Evolutionary conservation across 35 echinoderm and acorn worm species (phyloP).

Genomic region (Hemicentrotus pulcherrimus): DNA sequence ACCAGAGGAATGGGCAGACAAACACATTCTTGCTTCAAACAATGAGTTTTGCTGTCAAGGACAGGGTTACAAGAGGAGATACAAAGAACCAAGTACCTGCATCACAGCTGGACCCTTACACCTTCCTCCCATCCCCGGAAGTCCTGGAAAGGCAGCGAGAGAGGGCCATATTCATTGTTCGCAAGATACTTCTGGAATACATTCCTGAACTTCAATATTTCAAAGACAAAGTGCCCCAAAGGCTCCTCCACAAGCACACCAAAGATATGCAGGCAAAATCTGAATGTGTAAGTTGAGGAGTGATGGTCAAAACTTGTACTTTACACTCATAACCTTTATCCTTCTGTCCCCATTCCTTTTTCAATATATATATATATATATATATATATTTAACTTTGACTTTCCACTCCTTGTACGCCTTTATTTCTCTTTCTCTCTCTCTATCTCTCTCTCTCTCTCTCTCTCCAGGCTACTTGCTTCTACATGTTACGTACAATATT

Average conservation of each 20-base stretch:
- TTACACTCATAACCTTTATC: no score
- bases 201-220: neutral
- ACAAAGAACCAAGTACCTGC: conserved; percentile 18
- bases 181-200: neutral
- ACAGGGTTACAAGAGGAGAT: neutral
- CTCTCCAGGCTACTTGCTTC: no score
- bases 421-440: no score
- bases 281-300: conserved; percentile 27
- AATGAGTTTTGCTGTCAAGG: conserved; percentile 15
- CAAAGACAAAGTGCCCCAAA: neutral
- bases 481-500: no score
- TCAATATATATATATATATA: no score
- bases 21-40: neutral
- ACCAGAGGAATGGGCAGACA: conserved; percentile 6
- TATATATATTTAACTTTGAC: no score
- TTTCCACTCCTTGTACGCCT: no score
- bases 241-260: neutral
- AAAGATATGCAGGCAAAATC: conserved; percentile 6
- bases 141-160: neutral
- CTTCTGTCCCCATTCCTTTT: no score
- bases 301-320: no score
- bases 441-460: no score
- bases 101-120: conserved; percentile 12
- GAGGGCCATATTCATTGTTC: neutral
- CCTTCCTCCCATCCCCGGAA: neutral